Evolutionary conservation across 1,140 invertebrate genomes (phyloP).

Genomic region (Aradophagus sp.): DNA sequence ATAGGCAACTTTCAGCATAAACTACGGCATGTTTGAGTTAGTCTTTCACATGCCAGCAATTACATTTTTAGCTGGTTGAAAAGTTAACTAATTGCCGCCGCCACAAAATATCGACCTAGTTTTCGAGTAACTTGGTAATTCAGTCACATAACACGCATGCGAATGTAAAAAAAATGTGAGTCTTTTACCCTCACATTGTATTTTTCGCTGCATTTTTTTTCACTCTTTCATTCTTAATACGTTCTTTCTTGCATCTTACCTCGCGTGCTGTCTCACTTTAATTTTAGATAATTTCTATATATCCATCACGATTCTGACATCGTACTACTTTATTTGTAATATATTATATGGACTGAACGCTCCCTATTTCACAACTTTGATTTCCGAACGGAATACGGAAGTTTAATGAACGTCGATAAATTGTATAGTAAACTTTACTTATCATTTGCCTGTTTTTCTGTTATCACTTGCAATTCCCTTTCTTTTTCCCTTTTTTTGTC

Average conservation of each 20-base stretch:
- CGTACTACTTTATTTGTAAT: conserved; percentile 28
- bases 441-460: too few relatives aligned
- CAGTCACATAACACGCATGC: conserved; percentile 59
- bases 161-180: conserved; percentile 37
- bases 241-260: conserved; percentile 25
- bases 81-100: conserved; percentile 59
- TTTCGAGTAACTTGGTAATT: conserved; percentile 52
- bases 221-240: neutral
- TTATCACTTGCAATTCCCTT: too few relatives aligned
- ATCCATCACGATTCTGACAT: conserved; percentile 10
- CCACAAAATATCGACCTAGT: conserved; percentile 61
- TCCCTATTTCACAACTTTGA: conserved; percentile 11
- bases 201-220: too few relatives aligned
- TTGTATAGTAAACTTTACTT: conserved; percentile 4
- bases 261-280: conserved; percentile 22
- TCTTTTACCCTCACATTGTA: conserved; percentile 24
- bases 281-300: conserved; percentile 52
- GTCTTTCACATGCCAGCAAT: conserved; percentile 59
- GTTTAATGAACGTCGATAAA: conserved; percentile 23
- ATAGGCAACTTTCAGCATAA: conserved; percentile 61
- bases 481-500: too few relatives aligned
- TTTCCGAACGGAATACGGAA: conserved; percentile 12
- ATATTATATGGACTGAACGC: conserved; percentile 8
- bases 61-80: conserved; percentile 55
- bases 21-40: conserved; percentile 51